phyloP scores from a whole-genome alignment of 2,113 vertebrate genomes.

The Galemys pyrenaicus region DNA sequence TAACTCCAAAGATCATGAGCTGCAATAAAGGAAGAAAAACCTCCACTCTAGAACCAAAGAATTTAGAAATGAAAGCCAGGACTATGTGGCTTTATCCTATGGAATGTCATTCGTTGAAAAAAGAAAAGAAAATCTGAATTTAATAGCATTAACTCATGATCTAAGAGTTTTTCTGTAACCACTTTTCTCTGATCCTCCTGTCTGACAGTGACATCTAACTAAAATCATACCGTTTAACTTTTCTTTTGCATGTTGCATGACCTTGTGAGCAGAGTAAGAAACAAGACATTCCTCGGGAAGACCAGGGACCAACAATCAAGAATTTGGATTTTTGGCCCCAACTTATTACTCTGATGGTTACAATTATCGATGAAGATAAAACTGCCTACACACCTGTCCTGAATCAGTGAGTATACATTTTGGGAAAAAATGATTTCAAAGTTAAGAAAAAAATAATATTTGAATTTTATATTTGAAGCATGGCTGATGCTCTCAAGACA shows the following conservation, averaged over 20 bases:
- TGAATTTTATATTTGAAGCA: neutral
- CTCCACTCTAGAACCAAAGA: neutral
- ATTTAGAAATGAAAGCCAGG: neutral
- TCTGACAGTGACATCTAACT: conserved; percentile 2
- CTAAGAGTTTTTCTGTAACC: neutral
- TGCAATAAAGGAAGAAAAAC: neutral
- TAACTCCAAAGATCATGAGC: neutral
- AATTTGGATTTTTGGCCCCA: conserved; percentile 98
- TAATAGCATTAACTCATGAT: neutral
- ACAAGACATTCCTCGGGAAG: conserved; percentile 92
- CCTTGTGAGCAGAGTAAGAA: conserved; percentile 89
- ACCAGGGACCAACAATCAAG: conserved; percentile 95
- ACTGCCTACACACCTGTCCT: conserved; percentile 93
- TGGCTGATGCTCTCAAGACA: neutral
- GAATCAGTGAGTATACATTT: conserved; percentile 92
- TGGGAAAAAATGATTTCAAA: neutral
- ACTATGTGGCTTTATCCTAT: neutral
- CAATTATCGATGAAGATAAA: conserved; percentile 95
- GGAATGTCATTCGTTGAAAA: neutral
- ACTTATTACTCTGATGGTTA: conserved; percentile 96
- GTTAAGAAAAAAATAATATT: neutral
- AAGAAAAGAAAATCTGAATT: neutral
- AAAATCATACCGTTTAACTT: neutral
- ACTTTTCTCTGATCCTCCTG: neutral
- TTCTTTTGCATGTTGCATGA: conserved; percentile 63